A percentile compares a stretch with the other conserved stretches of the same genome.
phyloP scores from a whole-genome alignment of 2,113 vertebrate species.

The Chroicocephalus ridibundus region DNA sequence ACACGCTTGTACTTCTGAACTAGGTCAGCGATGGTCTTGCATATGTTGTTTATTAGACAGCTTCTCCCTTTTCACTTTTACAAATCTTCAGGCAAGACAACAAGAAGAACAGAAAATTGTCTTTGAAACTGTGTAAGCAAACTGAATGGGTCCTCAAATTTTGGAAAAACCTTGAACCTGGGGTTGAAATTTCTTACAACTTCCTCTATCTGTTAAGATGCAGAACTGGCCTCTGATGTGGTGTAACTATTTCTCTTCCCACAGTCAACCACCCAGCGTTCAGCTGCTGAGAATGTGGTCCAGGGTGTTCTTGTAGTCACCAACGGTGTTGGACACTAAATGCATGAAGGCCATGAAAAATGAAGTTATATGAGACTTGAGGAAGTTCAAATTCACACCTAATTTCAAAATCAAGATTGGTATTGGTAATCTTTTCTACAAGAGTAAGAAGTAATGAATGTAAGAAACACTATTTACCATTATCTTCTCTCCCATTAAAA shows the following conservation, averaged over 20 bases:
- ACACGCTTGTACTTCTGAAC: not conserved
- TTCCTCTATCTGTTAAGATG: not conserved
- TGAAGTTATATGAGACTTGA: not conserved
- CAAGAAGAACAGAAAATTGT: not conserved
- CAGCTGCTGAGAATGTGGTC: not conserved
- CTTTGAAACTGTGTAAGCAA: not conserved
- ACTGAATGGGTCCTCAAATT: not conserved
- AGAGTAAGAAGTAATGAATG: not conserved
- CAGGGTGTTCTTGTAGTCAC: not conserved
- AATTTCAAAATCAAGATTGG: not conserved
- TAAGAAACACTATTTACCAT: not conserved
- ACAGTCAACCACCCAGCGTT: rapidly evolving
- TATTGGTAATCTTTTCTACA: not conserved
- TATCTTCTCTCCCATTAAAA: not conserved
- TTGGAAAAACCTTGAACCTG: not conserved
- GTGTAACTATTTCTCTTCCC: not conserved
- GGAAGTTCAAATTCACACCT: not conserved
- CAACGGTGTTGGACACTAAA: not conserved
- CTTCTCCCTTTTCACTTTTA: not conserved
- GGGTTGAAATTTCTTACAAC: not conserved
- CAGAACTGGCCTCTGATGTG: not conserved
- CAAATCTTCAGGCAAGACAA: not conserved
- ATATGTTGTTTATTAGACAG: not conserved
- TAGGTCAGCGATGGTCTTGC: not conserved
- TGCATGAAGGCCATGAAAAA: not conserved